phyloP scores from a whole-genome alignment of 2,113 vertebrate species.

The Oceanodroma tethys region DNA sequence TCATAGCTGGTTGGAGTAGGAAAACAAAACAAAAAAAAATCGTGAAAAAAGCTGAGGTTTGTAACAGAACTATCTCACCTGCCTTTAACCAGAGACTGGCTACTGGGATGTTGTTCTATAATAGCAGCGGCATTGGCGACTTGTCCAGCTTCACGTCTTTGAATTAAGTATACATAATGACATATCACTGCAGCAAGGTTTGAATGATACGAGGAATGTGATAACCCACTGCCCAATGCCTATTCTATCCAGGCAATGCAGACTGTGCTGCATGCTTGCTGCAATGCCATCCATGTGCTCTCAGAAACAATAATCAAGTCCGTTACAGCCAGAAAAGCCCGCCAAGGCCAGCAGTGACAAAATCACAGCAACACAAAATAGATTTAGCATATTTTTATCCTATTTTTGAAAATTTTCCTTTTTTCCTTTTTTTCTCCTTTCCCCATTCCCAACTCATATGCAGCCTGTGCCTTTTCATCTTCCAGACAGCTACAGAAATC shows the following conservation, averaged over 20 bases:
- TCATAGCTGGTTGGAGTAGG: background rate
- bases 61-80: background rate
- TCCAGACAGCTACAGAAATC: background rate
- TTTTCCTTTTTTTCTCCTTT: background rate
- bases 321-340: background rate
- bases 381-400: background rate
- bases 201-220: background rate
- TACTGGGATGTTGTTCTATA: background rate
- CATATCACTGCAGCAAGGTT: background rate
- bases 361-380: background rate
- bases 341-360: background rate
- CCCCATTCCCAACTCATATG: background rate
- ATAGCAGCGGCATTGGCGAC: background rate
- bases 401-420: background rate
- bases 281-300: background rate
- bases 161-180: background rate
- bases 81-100: background rate
- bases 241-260: background rate
- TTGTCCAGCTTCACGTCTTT: background rate
- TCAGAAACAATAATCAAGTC: background rate
- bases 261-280: background rate
- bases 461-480: constrained; percentile 14
- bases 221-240: background rate
- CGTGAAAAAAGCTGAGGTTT: background rate
- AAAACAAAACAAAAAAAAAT: background rate